Percentiles rank a stretch among this genome's conserved stretches.
phyloP scores from a whole-genome alignment of 1,140 invertebrate genomes.

The Drosophila parvula region DNA sequence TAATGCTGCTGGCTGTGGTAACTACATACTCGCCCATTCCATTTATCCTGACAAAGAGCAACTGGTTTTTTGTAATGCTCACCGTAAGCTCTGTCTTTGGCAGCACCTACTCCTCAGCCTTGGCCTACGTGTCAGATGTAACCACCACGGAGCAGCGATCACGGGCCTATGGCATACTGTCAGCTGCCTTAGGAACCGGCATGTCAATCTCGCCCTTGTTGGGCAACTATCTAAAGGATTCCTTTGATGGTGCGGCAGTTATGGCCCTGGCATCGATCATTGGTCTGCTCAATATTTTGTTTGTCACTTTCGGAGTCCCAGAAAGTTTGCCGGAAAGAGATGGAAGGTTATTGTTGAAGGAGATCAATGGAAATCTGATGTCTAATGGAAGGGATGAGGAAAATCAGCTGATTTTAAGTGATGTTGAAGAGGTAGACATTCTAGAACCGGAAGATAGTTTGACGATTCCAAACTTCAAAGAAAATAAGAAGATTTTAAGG shows the following conservation, averaged over 20 bases:
- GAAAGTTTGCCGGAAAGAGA: constrained; percentile 97
- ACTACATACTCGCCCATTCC: constrained; percentile 99
- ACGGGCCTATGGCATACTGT: constrained; percentile 97
- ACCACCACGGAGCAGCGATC: constrained; percentile 98
- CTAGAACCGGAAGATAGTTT: neutral
- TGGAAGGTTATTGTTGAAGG: constrained; percentile 92
- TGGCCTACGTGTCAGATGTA: constrained; percentile 99
- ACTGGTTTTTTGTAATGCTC: constrained; percentile 99
- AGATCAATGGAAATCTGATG: constrained; percentile 90
- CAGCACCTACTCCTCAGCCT: constrained; percentile 98
- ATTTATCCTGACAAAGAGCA: constrained; percentile 98
- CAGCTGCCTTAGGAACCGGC: constrained; percentile 99
- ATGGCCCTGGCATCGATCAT: constrained; percentile 97
- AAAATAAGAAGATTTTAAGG: neutral
- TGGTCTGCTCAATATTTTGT: constrained; percentile 97
- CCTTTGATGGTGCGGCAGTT: constrained; percentile 95
- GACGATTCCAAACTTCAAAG: neutral
- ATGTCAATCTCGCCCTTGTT: constrained; percentile 98
- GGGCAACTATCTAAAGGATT: constrained; percentile 95
- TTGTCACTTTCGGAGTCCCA: constrained; percentile 98
- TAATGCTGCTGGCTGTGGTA: constrained; percentile 98
- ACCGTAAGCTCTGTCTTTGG: constrained; percentile 99
- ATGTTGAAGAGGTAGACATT: neutral
- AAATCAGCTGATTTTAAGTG: neutral
- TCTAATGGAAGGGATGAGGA: neutral